Evolutionary conservation across 2,888 invertebrate species (phyloP), one percentile per base, ranked within the genome.

Genomic region (Hydrotaea cyrtoneurina): DNA sequence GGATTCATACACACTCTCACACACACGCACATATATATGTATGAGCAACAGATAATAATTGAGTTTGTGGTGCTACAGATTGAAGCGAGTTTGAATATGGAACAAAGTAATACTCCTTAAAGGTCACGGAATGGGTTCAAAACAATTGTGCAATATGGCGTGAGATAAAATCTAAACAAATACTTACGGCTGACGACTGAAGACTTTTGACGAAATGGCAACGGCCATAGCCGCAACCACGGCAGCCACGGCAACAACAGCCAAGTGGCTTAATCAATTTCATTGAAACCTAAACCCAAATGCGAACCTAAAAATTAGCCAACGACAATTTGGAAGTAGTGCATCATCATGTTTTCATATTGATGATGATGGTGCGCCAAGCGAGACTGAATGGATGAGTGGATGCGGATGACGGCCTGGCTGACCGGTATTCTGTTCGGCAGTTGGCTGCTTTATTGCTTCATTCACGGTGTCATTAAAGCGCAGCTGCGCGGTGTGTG

Each of bases 71-170:
- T 69, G 66, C 73, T 66, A 66, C 77, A 36, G 64, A 66, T 46
- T 23, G 53, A 13, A 1, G 23, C 55, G 19, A 36, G 36, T 36
- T 39, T 31, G 39, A 19, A 73, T 73, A 36, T 53, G 36, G 57
- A 36, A 72, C 69, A 19, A 74, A 78, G 81, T 81, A 69, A 74
- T 78, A 55, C 75, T 76, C 62, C 73, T 76, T 69, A 86, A 83
- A 86, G 86, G 86, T 87, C 86, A 85, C 73, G 31, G 26, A 85
- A 74, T 82, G 82, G 84, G 87, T 86, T 87, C 82, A 86, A 87
- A 86, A 86, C 82, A 86, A 87, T 87, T 87, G 87, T 72, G 84
- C 86, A 86, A 87, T 80, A 80, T 81, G 86, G 87, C 87, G 87
- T 87, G 87, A 87, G 87, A 87, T 87, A 87, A 86, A 86, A 87